These are phyloP conservation scores for Oriolus oriolus DNA, from an alignment of 2,113 vertebrate species.

Conservation along the genomic window DNA sequence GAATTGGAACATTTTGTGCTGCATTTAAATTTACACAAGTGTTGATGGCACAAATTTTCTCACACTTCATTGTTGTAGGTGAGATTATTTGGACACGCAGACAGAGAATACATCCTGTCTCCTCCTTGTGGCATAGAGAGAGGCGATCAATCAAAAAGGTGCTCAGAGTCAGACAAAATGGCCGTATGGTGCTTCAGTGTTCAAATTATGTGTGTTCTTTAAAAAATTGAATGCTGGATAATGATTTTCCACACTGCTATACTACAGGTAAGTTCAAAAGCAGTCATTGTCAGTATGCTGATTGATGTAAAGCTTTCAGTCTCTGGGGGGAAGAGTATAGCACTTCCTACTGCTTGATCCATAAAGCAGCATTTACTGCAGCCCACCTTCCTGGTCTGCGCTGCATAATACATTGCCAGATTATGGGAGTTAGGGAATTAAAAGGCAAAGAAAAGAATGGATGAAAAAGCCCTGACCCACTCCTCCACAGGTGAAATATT, in stretches of 20 bases:
- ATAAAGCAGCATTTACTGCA: conserved; percentile 67
- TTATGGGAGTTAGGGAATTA: conserved; percentile 66
- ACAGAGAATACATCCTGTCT: not conserved
- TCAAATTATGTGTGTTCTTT: conserved; percentile 53
- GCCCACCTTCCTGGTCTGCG: conserved; percentile 60
- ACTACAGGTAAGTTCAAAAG: conserved; percentile 66
- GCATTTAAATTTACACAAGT: not conserved
- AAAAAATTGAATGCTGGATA: conserved; percentile 58
- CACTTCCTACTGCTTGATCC: conserved; percentile 70
- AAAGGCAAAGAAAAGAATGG: conserved; percentile 64
- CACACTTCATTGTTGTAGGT: not conserved
- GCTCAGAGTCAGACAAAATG: conserved; percentile 46
- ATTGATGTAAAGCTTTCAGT: conserved; percentile 70
- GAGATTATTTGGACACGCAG: not conserved
- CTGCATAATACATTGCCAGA: conserved; percentile 65
- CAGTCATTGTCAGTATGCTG: conserved; percentile 69
- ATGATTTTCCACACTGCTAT: conserved; percentile 61
- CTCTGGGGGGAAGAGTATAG: conserved; percentile 60
- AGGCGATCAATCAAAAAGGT: conserved; percentile 26
- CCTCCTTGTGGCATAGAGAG: not conserved
- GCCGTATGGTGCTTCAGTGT: conserved; percentile 18
- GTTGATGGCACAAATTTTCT: not conserved
- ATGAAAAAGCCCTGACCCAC: conserved; percentile 60
- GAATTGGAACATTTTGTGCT: not conserved
- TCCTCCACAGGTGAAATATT: conserved; percentile 53